Base-by-base conservation (phyloP, 2,888 invertebrate genomes). In the Stramonita haemastoma region DNA sequence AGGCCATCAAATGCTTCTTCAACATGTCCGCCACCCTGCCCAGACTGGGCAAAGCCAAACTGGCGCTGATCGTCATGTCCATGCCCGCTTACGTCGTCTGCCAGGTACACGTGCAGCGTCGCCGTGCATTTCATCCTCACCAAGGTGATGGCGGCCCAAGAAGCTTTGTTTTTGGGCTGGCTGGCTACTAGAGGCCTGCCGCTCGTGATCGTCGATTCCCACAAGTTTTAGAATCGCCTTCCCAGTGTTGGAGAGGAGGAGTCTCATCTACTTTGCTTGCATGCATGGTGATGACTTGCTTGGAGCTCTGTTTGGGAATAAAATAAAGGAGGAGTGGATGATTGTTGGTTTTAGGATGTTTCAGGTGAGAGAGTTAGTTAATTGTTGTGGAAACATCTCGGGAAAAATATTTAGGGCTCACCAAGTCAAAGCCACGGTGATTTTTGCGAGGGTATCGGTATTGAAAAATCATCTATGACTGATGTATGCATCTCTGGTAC, bases 1-100 rank as follows among this genome's bases (percentile, higher is more conserved):
- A 85, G 56, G 32, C 36, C 57, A 85, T 89, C 85, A 89, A 85
- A 73, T 0, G 46, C 6, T 56, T 56, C 85, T 89, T 89, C 89
- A 84, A 85, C 70, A 29, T 89, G 85, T 89, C 89, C 32, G 66
- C 89, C 56, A 73, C 85, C n/a, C 17, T 8, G 29, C 89, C 89
- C 66, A 85, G 73, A 56, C 36, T 73, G 36, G 85, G 70, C 77
- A 66, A 93, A 92, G 93, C 93, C 8, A 93, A 93, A 89, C 90
- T 93, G 22, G 93, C 93, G 87, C 88, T 93, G 29, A 88, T 93
- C 60, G 90, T 93, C 91, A 92, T 93, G 93, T 93, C 93, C 32
- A 87, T 93, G 29, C 93, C 93, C 34, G 93, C 93, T n/a, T 92
- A 91, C 85, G 92, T 92, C 73, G 91, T 93, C 32, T 92, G 93